Evolutionary conservation across 2,797 vertebrate species (phyloP).

Genomic region (Platyrinchus mystaceus): DNA sequence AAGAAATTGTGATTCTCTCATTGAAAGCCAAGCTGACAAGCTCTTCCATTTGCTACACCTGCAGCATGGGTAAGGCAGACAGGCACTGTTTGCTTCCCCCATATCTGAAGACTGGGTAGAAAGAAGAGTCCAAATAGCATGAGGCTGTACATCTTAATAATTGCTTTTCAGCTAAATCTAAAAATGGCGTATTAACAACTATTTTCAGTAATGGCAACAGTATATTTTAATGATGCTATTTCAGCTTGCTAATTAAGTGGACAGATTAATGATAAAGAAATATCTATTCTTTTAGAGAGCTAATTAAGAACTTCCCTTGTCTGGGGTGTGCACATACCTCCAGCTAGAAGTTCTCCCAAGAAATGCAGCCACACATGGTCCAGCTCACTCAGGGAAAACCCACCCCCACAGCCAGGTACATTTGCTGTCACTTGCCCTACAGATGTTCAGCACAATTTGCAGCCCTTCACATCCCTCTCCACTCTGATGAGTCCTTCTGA

Average conservation of each 20-base stretch:
- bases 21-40: background rate
- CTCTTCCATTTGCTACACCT: too few relatives aligned
- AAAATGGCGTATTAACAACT: background rate
- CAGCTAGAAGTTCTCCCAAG: background rate
- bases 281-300: background rate
- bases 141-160: background rate
- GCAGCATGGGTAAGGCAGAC: fast-evolving
- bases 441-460: background rate
- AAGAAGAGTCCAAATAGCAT: background rate
- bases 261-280: background rate
- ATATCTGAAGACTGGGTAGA: background rate
- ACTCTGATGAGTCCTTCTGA: background rate
- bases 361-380: background rate
- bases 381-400: background rate
- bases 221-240: background rate
- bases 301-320: background rate
- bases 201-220: background rate
- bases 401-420: background rate
- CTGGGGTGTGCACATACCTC: background rate
- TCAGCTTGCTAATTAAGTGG: background rate
- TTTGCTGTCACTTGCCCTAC: background rate
- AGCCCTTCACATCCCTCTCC: background rate
- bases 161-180: background rate
- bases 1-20: background rate
- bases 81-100: background rate